Base-by-base conservation (phyloP, 2,888 invertebrate genomes). In the Neocrepidodera transversa region DNA sequence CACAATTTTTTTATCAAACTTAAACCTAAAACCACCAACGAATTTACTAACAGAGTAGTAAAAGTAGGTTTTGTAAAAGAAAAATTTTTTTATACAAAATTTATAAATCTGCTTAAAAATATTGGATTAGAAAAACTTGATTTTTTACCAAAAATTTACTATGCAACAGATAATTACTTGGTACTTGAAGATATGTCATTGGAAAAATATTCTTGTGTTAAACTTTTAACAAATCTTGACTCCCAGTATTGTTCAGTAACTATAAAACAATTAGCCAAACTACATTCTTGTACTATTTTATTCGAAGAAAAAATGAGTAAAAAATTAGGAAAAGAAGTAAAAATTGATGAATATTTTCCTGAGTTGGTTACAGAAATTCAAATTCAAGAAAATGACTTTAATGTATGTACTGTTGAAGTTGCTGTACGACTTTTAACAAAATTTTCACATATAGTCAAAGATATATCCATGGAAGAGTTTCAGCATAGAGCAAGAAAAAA, bases 1-100 rank as follows among this genome's bases (percentile, higher is more conserved):
- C 8, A 23, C 2, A 10, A 28, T 58, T 70, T 70, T 26, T 75
- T 75, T 45, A 62, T 68, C 2, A 75, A 75, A 58, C 69, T 63
- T 11, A 47, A 67, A 23, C 73, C 72, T 0, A 58, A 59, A 16
- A 60, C 14, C 4, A 1, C 49, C 26, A 60, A 68, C 5, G 58
- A 68, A 16, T 56, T 69, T 3, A 45, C 60, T 11, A 60, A 56
- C 35, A 30, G 14, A 14, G 60, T 66, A 20, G 68, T 48, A 7
- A 13, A 3, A 10, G 7, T 36, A 2, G 51, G 64, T 2, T 72
- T 71, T 54, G 64, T 63, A 42, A 72, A 71, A 49, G 74, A 74
- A 60, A 55, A 64, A 13, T 69, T 70, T 0, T 79, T 84, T 20
- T 85, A 82, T 62, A 70, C 74, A 36, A 62, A 51, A 1, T 68